phyloP scores from a whole-genome alignment of 2,113 vertebrate species.

The Rallus limicola region DNA sequence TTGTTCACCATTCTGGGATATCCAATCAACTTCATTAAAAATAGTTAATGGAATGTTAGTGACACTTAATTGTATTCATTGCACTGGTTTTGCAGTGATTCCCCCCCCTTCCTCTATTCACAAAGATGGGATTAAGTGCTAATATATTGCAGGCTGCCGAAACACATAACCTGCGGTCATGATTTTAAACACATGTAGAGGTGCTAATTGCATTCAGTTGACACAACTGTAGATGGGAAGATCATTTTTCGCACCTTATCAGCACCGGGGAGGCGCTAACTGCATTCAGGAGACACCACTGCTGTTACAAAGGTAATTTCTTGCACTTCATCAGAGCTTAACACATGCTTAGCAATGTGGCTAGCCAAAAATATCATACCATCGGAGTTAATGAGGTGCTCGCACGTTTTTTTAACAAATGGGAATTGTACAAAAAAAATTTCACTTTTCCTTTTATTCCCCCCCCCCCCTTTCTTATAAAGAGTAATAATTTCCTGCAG shows the following conservation, averaged over 20 bases:
- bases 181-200: conserved; percentile 68
- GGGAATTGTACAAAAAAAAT: background rate
- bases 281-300: conserved; percentile 54
- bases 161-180: conserved; percentile 47
- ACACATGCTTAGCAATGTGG: conserved; percentile 41
- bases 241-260: conserved; percentile 69
- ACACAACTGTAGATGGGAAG: conserved; percentile 61
- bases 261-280: conserved; percentile 52
- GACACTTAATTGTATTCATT: conserved; percentile 32
- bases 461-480: background rate
- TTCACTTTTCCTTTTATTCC: background rate
- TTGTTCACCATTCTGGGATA: background rate
- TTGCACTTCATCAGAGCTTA: conserved; percentile 45
- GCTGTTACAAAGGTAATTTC: conserved; percentile 64
- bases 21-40: conserved; percentile 31
- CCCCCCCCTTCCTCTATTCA: background rate
- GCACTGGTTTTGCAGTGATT: background rate
- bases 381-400: conserved; percentile 46
- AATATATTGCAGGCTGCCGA: conserved; percentile 49
- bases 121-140: conserved; percentile 53
- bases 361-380: conserved; percentile 34
- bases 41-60: conserved; percentile 48
- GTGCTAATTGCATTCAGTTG: conserved; percentile 71
- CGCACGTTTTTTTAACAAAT: background rate
- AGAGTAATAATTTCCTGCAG: background rate